Base-by-base conservation (phyloP, 2,113 vertebrate species). In the Lagopus muta region DNA sequence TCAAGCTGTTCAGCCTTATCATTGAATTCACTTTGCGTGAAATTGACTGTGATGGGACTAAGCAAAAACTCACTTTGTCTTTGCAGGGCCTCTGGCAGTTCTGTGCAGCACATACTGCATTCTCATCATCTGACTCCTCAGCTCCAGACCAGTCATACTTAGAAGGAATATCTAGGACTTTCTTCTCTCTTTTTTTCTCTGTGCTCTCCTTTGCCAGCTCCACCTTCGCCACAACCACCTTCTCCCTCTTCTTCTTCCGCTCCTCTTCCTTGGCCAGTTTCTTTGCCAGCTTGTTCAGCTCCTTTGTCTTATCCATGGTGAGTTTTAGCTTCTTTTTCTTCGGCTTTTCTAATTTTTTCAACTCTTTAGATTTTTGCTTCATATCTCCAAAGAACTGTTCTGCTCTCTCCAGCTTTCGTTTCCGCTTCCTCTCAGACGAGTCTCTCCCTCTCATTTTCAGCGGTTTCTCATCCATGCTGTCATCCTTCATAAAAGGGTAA, bases 111-210 rank as follows among this genome's bases (percentile, higher is more conserved):
- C 99, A 99, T 11, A 99, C 99, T 1, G 99, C 99, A 0, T 99
- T 99, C 95, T 99, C 99, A 4, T 99, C 99, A 36, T 99, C 99
- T 0, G 99, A 99, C 70, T 99, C 99, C 38, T 99, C 99, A 0
- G 99, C 99, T 47, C 99, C 99, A 4, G 99, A 99, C 99, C 99
- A 99, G 93, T 99, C 99, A 0, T 99, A 99, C 91, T 99, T 99
- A 5, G 99, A 99, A 24, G 99, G 99, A 90, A 99, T 99, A 96
- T 99, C 99, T 40, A 99, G 97, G 69, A 99, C 98, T 89, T 99
- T 99, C 96, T 98, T 99, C 97, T 99, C 99, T 94, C 98, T 98
- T 93, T 99, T 99, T 58, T 98, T 99, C 95, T 99, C 99, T 36
- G 98, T 94, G 30, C 96, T 98, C 27, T 99, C 99, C 85, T 99